These are phyloP conservation scores for Pristionchus arcanus DNA, from an alignment of 2,888 invertebrate genomes.

Conservation along the genomic window DNA sequence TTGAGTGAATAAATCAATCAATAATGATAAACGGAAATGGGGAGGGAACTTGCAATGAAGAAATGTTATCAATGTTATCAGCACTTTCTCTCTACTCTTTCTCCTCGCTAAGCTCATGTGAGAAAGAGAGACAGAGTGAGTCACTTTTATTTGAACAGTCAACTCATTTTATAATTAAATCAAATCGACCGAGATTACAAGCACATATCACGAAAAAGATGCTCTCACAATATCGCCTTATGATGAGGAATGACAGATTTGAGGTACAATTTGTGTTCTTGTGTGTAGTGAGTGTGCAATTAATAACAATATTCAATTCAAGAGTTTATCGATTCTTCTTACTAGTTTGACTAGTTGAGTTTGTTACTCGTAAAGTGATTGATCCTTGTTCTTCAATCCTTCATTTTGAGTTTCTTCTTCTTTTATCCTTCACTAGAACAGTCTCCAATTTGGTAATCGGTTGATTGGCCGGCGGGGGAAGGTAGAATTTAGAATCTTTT, in stretches of 20 bases:
- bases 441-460: conserved; percentile 46
- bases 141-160: not conserved
- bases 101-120: not conserved
- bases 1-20: not conserved
- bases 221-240: no score
- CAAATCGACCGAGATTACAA: not conserved
- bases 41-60: not conserved
- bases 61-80: not conserved
- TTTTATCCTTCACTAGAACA: not conserved
- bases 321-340: not conserved
- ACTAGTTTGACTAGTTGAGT: not conserved
- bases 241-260: no score
- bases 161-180: not conserved
- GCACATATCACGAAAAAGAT: not conserved
- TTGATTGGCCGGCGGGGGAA: not conserved
- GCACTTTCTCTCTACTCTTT: not conserved
- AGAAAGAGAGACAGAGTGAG: not conserved
- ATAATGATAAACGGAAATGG: not conserved
- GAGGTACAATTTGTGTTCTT: no score
- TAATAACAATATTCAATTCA: not conserved
- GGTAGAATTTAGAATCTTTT: not conserved
- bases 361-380: not conserved
- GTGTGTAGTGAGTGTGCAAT: not conserved
- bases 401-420: conserved; percentile 38
- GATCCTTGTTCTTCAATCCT: not conserved